A percentile compares a stretch with the other conserved stretches of the same genome.
These are phyloP conservation scores for Melanotaenia duboulayi DNA, from an alignment of 2,113 vertebrate genomes.

Conservation along the genomic window DNA sequence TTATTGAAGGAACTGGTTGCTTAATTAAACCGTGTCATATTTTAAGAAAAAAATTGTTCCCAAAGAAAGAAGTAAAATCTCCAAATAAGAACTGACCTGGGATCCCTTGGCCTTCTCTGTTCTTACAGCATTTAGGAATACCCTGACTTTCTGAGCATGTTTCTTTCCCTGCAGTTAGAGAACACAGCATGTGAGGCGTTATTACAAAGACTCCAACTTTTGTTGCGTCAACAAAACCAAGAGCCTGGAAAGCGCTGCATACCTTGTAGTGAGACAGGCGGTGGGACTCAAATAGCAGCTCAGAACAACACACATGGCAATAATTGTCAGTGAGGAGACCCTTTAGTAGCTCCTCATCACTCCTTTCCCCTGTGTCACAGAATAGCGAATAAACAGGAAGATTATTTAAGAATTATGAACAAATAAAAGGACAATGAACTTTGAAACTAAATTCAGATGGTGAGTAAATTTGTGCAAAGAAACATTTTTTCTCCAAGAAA, in stretches of 20 bases:
- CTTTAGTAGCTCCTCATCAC: conserved; percentile 66
- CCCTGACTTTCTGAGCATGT: conserved; percentile 84
- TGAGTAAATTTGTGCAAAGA: not conserved
- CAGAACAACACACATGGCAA: conserved; percentile 87
- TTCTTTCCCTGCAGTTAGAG: conserved; percentile 84
- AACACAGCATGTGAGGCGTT: not conserved
- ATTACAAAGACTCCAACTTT: not conserved
- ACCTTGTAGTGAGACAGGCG: conserved; percentile 89
- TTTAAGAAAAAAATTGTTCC: not conserved
- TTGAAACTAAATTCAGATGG: not conserved
- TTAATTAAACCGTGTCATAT: no score
- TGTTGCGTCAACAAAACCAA: not conserved
- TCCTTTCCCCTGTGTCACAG: conserved; percentile 48
- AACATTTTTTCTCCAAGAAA: not conserved
- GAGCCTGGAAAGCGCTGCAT: conserved; percentile 27
- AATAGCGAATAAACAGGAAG: not conserved
- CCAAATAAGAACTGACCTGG: conserved; percentile 64
- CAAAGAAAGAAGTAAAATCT: not conserved
- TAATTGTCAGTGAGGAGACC: conserved; percentile 84
- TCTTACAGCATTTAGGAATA: conserved; percentile 79
- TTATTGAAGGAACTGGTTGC: no score
- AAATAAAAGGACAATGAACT: not conserved
- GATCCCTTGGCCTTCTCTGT: conserved; percentile 64
- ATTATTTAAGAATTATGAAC: conserved; percentile 1
- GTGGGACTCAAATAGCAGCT: conserved; percentile 86